A percentile compares a stretch with the other conserved stretches of the same genome.
phyloP scores from a whole-genome alignment of 2,888 invertebrate species.

The Andrena chrysosceles region DNA sequence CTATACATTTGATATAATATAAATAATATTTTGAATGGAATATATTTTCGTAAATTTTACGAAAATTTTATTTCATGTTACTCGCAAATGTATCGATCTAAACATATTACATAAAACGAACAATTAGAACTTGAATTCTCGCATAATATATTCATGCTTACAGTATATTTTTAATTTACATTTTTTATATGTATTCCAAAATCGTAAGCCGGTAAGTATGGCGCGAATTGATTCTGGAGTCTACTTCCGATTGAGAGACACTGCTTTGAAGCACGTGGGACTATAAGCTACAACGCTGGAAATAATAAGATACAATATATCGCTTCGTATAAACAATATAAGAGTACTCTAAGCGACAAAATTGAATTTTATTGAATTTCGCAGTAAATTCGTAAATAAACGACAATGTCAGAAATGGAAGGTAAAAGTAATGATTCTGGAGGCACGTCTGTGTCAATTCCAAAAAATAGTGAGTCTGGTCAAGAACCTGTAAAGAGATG shows the following conservation, averaged over 20 bases:
- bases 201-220: background rate
- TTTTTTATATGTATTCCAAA: background rate
- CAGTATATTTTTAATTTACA: background rate
- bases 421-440: background rate
- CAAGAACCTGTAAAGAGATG: background rate
- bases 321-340: background rate
- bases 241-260: constrained; percentile 28
- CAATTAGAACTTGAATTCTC: background rate
- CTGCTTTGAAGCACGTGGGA: constrained; percentile 20
- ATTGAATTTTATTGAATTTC: background rate
- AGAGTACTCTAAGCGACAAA: background rate
- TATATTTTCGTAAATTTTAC: background rate
- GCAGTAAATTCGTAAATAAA: constrained; percentile 2
- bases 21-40: background rate
- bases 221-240: background rate
- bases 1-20: background rate
- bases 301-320: background rate
- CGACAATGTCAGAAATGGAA: constrained; percentile 7
- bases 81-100: background rate
- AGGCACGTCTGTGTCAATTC: background rate
- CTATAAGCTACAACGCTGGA: background rate
- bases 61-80: background rate
- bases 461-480: background rate
- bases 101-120: background rate
- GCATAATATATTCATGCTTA: background rate